Evolutionary conservation across 92 coral and sea anemone species (phyloP).

Genomic region (Siderastrea radians): DNA sequence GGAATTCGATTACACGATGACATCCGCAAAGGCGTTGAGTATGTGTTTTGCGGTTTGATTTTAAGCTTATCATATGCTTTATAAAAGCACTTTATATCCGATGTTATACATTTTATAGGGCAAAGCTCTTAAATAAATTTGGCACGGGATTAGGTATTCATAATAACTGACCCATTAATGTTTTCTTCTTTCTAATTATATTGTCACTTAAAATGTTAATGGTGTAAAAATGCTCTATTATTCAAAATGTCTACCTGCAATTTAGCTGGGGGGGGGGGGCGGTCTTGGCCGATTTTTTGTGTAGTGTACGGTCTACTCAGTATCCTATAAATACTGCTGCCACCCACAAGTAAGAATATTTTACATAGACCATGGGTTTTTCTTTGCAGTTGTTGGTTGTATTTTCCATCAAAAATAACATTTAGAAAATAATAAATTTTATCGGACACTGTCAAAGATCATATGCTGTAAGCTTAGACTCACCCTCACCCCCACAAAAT

Average conservation of each 20-base stretch:
- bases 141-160: neutral
- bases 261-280: neutral
- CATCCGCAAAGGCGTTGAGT: neutral
- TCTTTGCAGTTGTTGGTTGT: neutral
- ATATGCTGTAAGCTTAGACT: no score
- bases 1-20: constrained; percentile 11
- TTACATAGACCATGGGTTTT: neutral
- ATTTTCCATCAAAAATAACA: no score
- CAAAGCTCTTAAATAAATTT: neutral
- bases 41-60: constrained; percentile 21
- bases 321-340: neutral
- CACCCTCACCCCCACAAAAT: no score
- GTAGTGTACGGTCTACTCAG: no score
- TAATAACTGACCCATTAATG: neutral
- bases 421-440: no score
- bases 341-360: neutral
- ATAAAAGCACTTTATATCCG: constrained; percentile 12
- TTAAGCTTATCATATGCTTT: neutral
- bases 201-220: no score
- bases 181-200: neutral
- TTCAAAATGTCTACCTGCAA: neutral
- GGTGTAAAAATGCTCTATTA: no score
- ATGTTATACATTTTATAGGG: neutral
- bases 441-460: no score
- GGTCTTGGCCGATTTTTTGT: no score